phyloP scores from a whole-genome alignment of 2,888 invertebrate genomes.

The Peribatodes rhomboidaria region DNA sequence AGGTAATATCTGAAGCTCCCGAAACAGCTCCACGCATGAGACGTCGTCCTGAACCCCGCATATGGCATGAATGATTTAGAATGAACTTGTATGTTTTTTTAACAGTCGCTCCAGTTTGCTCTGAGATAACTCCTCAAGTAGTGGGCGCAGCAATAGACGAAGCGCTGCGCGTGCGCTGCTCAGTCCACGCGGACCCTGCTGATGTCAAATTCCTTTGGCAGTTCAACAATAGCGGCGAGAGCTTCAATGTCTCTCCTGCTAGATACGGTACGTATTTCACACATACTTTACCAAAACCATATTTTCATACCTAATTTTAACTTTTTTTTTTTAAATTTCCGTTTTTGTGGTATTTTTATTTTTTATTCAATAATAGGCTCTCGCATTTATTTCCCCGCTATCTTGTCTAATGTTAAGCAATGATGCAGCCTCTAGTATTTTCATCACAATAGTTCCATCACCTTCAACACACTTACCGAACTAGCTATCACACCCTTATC shows the following conservation, averaged over 20 bases:
- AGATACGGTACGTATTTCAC: conserved; percentile 71
- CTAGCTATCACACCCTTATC: conserved; percentile 28
- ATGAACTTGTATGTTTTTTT: too few relatives aligned
- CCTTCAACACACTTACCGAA: conserved; percentile 14
- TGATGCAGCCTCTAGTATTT: not conserved
- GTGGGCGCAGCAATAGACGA: conserved; percentile 96
- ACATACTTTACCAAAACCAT: not conserved
- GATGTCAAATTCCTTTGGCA: conserved; percentile 96
- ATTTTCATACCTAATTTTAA: too few relatives aligned
- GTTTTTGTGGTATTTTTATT: too few relatives aligned
- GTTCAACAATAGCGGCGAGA: conserved; percentile 96
- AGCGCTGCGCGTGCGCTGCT: conserved; percentile 92
- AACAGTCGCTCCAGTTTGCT: conserved; percentile 94
- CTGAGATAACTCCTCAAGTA: conserved; percentile 89
- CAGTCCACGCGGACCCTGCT: conserved; percentile 94
- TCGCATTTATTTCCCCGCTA: too few relatives aligned
- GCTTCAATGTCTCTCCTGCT: conserved; percentile 93
- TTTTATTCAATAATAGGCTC: too few relatives aligned
- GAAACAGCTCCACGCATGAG: too few relatives aligned
- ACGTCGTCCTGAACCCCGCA: too few relatives aligned
- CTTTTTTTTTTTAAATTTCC: too few relatives aligned
- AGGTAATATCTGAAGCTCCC: too few relatives aligned
- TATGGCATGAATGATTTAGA: too few relatives aligned
- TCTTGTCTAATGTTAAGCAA: too few relatives aligned
- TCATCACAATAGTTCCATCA: conserved; percentile 2